Evolutionary conservation across 2,888 invertebrate genomes (phyloP).

Genomic region (Zaprionus obscuricornis): DNA sequence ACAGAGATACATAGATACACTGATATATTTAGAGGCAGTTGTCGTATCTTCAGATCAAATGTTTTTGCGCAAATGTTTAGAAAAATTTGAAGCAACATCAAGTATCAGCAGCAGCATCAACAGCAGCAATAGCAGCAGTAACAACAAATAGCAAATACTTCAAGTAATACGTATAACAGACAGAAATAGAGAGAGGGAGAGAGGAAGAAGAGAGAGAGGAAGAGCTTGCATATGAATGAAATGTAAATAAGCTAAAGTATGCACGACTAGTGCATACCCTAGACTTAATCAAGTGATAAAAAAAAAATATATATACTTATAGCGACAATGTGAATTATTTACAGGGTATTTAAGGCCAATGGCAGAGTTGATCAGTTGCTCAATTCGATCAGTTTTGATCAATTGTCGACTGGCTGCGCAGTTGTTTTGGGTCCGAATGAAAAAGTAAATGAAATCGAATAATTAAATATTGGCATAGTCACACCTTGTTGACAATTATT

Average conservation of each 20-base stretch:
- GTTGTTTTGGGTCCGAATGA: conserved; percentile 50
- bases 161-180: conserved; percentile 1
- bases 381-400: too few relatives aligned
- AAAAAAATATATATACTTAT: too few relatives aligned
- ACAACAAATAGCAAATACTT: conserved; percentile 25
- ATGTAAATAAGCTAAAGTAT: not conserved
- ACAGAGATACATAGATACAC: too few relatives aligned
- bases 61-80: conserved; percentile 51
- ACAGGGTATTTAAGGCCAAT: conserved; percentile 37
- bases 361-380: too few relatives aligned
- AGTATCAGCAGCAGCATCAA: conserved; percentile 10
- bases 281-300: too few relatives aligned
- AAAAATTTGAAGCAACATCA: conserved; percentile 49
- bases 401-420: conserved; percentile 26
- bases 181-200: not conserved
- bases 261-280: too few relatives aligned
- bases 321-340: too few relatives aligned
- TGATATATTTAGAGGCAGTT: conserved; percentile 17
- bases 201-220: not conserved
- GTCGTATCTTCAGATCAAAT: conserved; percentile 34
- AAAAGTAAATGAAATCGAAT: conserved; percentile 70
- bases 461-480: conserved; percentile 78
- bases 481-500: conserved; percentile 79
- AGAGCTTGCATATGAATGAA: not conserved
- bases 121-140: not conserved